Evolutionary conservation across 1,140 invertebrate genomes (phyloP), one percentile per base, ranked within the genome.

Genomic region (Camponotus vicinus): DNA sequence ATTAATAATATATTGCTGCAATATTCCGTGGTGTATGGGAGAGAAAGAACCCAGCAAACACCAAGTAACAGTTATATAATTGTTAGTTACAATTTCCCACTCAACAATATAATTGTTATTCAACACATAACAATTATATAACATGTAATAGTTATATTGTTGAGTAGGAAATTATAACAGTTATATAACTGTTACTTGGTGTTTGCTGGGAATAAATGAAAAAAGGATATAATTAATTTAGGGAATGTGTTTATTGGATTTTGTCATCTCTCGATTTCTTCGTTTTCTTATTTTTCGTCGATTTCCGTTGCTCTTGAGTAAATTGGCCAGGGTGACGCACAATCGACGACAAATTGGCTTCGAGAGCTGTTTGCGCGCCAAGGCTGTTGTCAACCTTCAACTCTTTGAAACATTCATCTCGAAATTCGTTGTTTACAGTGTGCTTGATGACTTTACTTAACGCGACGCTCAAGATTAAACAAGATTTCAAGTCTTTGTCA

Each of bases 381-480:
- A 80, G 63, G 3, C 88, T 75, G 69, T 89, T 88, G 1, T 86
- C 86, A 0, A 87, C 87, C 13, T 86, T 45, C 42, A 93, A 83
- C 37, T 87, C 63, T 18, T 91, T 57, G 5, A 93, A 92, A 52
- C 91, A 90, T 3, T 89, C 78, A 37, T 91, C 87, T 75, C 83
- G 90, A 70, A 94, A 95, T 21, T 90, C 42, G 11, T 89, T 40
- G 55, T 93, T 89, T 27, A 73, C 37, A 87, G 92, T 94, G 13
- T 92, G 89, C 40, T 80, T 77, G n/a, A 95, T 57, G 18, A 95
- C 79, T 6, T 75, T 69, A 27, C 78, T 78, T 45, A 94, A 80
- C 6, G 93, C 79, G 15, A 63, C 69, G 13, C 89, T 92, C 52
- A 94, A 70, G 7, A 92, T 69, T 59, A 86, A 76, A 86, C 94